A percentile compares a stretch with the other conserved stretches of the same genome.
Conservation (phyloP, 2,888 invertebrate genomes). For the Podotricha telesiphe region DNA sequence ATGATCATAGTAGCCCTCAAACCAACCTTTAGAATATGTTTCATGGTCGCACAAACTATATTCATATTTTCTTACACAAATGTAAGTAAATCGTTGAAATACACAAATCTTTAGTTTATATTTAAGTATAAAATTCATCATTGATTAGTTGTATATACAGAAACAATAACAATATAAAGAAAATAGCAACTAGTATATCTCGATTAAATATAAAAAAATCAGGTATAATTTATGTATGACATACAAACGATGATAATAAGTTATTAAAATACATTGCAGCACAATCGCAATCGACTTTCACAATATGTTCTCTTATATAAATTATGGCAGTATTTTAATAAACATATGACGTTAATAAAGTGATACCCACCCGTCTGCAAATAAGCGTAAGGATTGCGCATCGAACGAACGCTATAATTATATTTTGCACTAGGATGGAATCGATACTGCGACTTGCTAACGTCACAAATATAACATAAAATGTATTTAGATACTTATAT, state of each 20-base stretch:
- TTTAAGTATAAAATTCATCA: too few relatives aligned
- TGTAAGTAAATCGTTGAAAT: conserved; percentile 66
- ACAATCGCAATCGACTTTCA: conserved; percentile 1
- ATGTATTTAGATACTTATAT: not conserved
- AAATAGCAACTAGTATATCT: not conserved
- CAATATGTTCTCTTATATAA: conserved; percentile 11
- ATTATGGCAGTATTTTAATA: conserved; percentile 9
- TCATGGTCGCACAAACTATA: conserved; percentile 87
- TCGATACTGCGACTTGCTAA: conserved; percentile 15
- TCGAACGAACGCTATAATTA: conserved; percentile 22
- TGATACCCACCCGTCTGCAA: conserved; percentile 20
- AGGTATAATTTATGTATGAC: not conserved
- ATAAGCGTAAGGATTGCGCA: conserved; percentile 20
- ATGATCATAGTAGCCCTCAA: conserved; percentile 85
- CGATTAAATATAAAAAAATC: not conserved
- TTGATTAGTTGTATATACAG: too few relatives aligned
- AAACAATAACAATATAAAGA: too few relatives aligned
- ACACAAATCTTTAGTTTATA: too few relatives aligned
- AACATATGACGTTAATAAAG: conserved; percentile 14
- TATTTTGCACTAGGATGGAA: conserved; percentile 20
- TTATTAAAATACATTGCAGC: conserved; percentile 13
- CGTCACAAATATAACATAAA: conserved; percentile 10
- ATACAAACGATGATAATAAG: conserved; percentile 13
- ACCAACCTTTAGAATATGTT: conserved; percentile 85
- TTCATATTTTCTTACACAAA: conserved; percentile 89